Percentiles rank a stretch among this genome's conserved stretches.
phyloP scores from a whole-genome alignment of 2,888 invertebrate genomes.

The Chalcis sispes region DNA sequence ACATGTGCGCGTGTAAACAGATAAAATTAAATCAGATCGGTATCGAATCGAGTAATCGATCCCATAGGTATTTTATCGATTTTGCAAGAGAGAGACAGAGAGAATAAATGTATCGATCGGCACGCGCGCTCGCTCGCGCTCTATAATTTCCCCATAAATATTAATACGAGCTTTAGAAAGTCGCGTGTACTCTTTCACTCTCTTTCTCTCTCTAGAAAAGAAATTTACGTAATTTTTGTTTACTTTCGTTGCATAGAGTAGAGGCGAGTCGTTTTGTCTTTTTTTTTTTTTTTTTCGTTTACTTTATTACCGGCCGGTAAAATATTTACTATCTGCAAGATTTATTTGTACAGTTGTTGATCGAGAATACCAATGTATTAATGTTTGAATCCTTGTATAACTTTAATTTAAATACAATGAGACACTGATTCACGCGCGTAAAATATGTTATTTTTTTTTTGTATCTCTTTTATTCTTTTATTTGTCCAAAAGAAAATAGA shows the following conservation, averaged over 20 bases:
- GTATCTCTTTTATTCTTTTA: too few relatives aligned
- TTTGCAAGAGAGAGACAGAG: not conserved
- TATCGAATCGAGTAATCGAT: slow-evolving; percentile 25
- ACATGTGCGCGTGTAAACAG: too few relatives aligned
- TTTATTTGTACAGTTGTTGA: slow-evolving; percentile 13
- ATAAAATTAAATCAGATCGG: slow-evolving; percentile 22
- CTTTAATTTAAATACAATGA: slow-evolving; percentile 44
- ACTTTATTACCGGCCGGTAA: slow-evolving; percentile 9
- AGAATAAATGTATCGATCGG: slow-evolving; percentile 9
- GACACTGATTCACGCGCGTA: slow-evolving; percentile 27
- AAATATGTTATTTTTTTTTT: too few relatives aligned
- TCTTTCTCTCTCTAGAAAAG: too few relatives aligned
- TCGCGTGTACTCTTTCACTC: too few relatives aligned
- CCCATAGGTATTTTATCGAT: slow-evolving; percentile 10
- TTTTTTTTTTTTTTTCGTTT: not conserved
- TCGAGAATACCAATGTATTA: slow-evolving; percentile 1
- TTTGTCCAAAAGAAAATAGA: too few relatives aligned
- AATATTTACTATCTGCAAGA: slow-evolving; percentile 6
- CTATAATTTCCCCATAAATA: slow-evolving; percentile 6
- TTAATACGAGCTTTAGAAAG: slow-evolving; percentile 7
- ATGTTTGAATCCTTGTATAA: slow-evolving; percentile 30
- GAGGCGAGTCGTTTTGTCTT: too few relatives aligned
- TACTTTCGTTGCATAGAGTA: not conserved
- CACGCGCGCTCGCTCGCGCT: too few relatives aligned
- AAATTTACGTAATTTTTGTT: slow-evolving; percentile 16